Conservation (phyloP, 2,113 vertebrate genomes). For the Propithecus coquereli region DNA sequence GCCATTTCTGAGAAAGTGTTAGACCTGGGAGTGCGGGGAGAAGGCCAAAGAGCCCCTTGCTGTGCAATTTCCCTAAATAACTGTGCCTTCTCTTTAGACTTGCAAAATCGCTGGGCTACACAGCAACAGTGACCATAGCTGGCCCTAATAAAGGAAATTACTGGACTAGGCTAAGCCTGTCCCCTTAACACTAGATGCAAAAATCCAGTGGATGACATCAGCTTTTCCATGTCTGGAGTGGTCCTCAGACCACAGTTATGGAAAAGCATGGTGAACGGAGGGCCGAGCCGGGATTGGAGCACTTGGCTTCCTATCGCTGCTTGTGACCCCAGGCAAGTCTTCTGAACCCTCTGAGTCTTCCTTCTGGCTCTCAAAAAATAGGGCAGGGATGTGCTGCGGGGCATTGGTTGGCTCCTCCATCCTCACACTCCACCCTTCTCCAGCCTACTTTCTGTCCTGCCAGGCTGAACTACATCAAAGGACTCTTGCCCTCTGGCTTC, state of each 20-base stretch:
- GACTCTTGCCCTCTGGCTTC: not conserved
- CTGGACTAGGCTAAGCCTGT: not conserved
- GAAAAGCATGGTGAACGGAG: not conserved
- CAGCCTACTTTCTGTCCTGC: not conserved
- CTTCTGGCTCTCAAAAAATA: not conserved
- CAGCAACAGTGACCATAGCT: not conserved
- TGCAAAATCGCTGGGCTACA: not conserved
- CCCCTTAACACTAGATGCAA: not conserved
- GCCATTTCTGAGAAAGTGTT: not conserved
- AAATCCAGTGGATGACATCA: not conserved
- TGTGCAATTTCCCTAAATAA: not conserved
- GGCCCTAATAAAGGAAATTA: not conserved
- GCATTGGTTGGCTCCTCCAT: no score
- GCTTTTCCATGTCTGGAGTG: not conserved
- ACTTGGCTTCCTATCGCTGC: not conserved
- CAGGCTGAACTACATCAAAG: not conserved
- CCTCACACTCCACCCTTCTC: not conserved
- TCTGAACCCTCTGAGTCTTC: not conserved
- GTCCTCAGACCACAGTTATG: not conserved
- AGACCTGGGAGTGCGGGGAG: not conserved
- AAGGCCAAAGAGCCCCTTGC: not conserved
- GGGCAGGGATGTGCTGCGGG: accelerated
- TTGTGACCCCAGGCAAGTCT: not conserved
- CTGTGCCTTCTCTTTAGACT: not conserved
- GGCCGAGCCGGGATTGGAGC: not conserved